Evolutionary conservation across 2,888 invertebrate species (phyloP), one percentile per base, ranked within the genome.

Genomic region (Notodonta dromedarius): DNA sequence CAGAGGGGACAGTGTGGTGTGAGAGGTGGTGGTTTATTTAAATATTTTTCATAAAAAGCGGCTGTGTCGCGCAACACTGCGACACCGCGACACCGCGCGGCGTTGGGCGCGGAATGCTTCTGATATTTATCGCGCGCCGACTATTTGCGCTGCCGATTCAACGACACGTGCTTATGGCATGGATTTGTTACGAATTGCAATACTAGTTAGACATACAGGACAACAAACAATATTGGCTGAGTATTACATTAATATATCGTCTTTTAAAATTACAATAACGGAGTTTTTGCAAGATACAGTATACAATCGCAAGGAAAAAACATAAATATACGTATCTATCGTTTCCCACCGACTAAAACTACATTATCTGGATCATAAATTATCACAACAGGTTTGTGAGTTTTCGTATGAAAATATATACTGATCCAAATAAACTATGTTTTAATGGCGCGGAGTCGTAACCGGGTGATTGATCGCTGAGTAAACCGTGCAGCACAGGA

Each of bases 21-120:
- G 24, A 46, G 14, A 32, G 56, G 32, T 16, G 44, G 13, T 8
- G 48, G 39, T 58, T 50, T 59, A 63, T 63, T 63, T 42, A 39
- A 57, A 59, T 61, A 61, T 61, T 61, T 57, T 61, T 63, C 57
- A 62, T 62, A 59, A 59, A 62, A 60, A 55, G 35, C 42, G 54
- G 53, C 39, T 50, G 54, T 57, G 56, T 58, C 14, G 16, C 12
- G 50, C 50, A 14, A 5, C 24, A 24, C 16, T 12, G 51, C 32
- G 51, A 14, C 51, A 24, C 16, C 32, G 51, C 32, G 51, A 14
- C 51, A 14, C 14, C n/a, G 13, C 46, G 40, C 51, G 60, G 55
- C 50, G 59, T 57, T 55, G 44, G 62, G 35, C 32, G 58, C 24
- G 63, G 59, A 62, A 60, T 60, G 66, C 60, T 60, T 1, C 24